Evolutionary conservation across 2,797 vertebrate genomes (phyloP).

Genomic region (Podargus strigoides): DNA sequence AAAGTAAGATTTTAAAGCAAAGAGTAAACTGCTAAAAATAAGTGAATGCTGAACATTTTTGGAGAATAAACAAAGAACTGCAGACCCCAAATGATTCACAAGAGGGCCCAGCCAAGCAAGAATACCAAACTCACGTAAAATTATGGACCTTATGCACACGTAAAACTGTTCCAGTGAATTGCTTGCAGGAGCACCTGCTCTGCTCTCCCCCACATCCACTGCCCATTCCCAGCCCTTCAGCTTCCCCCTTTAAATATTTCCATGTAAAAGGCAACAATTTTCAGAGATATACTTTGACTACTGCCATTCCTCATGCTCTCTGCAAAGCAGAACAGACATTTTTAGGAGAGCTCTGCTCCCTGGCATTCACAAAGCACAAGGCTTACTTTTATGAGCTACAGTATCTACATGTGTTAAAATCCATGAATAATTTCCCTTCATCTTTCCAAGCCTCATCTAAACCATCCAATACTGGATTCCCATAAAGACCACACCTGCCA

Average conservation of each 20-base stretch:
- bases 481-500: not conserved
- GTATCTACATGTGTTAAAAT: not conserved
- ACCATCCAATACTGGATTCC: not conserved
- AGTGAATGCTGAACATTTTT: not conserved
- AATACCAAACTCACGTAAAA: not conserved
- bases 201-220: not conserved
- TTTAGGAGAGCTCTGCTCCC: not conserved
- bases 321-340: not conserved
- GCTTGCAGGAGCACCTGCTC: not conserved
- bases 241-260: not conserved
- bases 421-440: not conserved
- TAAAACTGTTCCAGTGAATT: not conserved
- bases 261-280: not conserved
- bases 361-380: not conserved
- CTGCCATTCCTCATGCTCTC: not conserved
- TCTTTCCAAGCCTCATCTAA: not conserved
- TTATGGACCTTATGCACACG: not conserved
- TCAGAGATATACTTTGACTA: not conserved
- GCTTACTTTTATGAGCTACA: not conserved
- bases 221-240: not conserved
- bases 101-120: not conserved
- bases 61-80: not conserved
- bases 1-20: constrained; percentile 24
- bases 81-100: constrained; percentile 1
- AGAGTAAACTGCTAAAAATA: constrained; percentile 47